Conservation (phyloP, 2,113 vertebrate species). For the Ellobius talpinus region DNA sequence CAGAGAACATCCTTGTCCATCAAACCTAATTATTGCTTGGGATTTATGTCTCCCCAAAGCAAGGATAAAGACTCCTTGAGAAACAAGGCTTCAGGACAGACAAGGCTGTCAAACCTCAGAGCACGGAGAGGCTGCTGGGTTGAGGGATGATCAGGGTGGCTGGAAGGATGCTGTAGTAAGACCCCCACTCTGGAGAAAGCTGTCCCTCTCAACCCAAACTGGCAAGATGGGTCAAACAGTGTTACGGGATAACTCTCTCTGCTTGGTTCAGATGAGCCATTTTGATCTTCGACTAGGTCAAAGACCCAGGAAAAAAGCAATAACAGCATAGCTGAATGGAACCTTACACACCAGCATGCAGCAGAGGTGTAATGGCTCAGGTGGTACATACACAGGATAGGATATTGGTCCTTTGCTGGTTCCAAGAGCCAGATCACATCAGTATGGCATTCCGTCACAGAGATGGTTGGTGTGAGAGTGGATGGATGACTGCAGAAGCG, state of each 20-base stretch:
- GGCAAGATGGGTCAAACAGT: neutral
- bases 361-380: neutral
- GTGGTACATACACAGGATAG: rapidly evolving
- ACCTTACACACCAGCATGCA: rapidly evolving
- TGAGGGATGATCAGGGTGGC: neutral
- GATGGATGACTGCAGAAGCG: neutral
- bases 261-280: neutral
- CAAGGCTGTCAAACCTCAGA: neutral
- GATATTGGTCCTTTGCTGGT: neutral
- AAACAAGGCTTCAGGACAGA: neutral
- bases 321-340: neutral
- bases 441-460: rapidly evolving
- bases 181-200: neutral
- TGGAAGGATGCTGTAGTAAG: neutral
- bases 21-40: neutral
- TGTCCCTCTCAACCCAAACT: neutral
- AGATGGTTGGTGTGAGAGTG: neutral
- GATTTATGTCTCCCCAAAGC: neutral
- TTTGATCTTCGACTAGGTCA: neutral
- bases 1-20: neutral
- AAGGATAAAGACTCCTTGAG: neutral
- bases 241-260: neutral
- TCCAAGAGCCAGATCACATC: neutral
- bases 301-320: neutral
- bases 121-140: neutral